These are phyloP conservation scores for Orchesellides sinensis DNA, from an alignment of 2,888 invertebrate genomes.

Conservation along the genomic window DNA sequence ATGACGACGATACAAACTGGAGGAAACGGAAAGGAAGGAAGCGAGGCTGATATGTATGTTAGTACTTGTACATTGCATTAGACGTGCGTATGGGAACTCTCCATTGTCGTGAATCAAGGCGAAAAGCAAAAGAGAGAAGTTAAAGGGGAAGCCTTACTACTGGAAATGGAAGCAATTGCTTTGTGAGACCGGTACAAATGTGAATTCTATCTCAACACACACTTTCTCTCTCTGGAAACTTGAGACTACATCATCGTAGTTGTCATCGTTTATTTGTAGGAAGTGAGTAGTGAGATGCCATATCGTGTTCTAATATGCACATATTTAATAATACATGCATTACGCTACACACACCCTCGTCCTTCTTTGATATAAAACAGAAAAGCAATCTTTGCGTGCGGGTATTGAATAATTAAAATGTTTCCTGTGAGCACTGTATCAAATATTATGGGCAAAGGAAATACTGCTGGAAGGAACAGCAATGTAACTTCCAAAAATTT, in stretches of 20 bases:
- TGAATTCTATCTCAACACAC: not conserved
- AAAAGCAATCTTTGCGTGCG: slow-evolving; percentile 54
- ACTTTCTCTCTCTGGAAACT: slow-evolving; percentile 30
- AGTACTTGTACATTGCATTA: too few relatives aligned
- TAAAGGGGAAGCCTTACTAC: slow-evolving; percentile 29
- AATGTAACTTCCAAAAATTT: slow-evolving; percentile 4
- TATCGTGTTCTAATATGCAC: slow-evolving; percentile 17
- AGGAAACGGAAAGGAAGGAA: slow-evolving; percentile 53
- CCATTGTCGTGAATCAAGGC: not conserved
- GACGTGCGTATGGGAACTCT: not conserved
- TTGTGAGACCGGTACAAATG: not conserved
- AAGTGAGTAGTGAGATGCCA: slow-evolving; percentile 20
- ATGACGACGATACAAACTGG: slow-evolving; percentile 39
- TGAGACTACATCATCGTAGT: slow-evolving; percentile 54
- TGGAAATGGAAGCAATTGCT: slow-evolving; percentile 24
- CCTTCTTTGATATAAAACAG: not conserved
- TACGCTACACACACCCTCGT: too few relatives aligned
- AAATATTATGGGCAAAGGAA: slow-evolving; percentile 11
- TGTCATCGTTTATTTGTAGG: slow-evolving; percentile 52
- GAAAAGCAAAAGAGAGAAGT: not conserved
- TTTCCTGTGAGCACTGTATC: slow-evolving; percentile 35
- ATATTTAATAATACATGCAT: slow-evolving; percentile 20
- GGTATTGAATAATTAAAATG: slow-evolving; percentile 63
- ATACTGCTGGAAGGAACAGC: slow-evolving; percentile 5
- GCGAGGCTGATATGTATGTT: slow-evolving; percentile 7